Evolutionary conservation across 2,113 vertebrate species (phyloP).

Genomic region (Phocoena phocoena): DNA sequence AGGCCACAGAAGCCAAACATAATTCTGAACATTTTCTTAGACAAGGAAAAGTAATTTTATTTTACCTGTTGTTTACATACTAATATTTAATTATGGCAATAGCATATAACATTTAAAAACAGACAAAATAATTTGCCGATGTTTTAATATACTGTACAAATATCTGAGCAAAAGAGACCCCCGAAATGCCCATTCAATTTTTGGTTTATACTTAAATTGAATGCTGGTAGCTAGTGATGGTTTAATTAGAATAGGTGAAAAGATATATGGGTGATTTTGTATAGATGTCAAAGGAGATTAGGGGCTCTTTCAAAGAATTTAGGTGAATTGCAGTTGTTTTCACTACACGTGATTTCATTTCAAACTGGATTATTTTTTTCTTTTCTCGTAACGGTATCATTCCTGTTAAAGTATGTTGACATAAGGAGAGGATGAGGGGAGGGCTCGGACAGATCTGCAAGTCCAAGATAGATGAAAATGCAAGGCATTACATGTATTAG

Average conservation of each 20-base stretch:
- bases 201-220: background rate
- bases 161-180: background rate
- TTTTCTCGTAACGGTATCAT: background rate
- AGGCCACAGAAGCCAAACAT: background rate
- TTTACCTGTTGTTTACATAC: background rate
- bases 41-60: background rate
- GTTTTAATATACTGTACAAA: background rate
- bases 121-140: background rate
- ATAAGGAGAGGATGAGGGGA: no score
- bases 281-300: background rate
- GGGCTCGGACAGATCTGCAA: background rate
- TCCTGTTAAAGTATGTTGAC: background rate
- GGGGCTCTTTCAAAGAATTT: background rate
- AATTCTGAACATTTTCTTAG: conserved; percentile 14
- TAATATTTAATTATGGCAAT: background rate
- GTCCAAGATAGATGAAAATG: background rate
- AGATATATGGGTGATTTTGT: background rate
- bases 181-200: background rate
- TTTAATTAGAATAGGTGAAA: background rate
- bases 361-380: background rate
- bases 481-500: no score
- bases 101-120: background rate
- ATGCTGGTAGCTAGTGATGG: background rate
- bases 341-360: background rate
- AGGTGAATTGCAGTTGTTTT: background rate